Base-by-base conservation (phyloP, 2,797 vertebrate species). In the Tympanoctomys barrerae region DNA sequence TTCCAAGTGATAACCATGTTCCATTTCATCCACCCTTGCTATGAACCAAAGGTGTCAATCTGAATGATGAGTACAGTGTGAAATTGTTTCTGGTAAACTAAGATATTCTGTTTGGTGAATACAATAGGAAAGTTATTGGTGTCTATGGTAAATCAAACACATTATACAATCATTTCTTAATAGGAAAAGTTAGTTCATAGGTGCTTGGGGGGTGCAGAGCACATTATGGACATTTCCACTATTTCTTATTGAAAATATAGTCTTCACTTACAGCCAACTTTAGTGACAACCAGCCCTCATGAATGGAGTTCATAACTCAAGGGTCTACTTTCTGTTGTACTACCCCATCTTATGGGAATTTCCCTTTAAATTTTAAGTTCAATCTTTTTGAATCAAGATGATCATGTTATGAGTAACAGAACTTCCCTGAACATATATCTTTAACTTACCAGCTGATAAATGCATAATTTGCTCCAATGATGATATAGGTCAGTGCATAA, bases 401-500 rank as follows among this genome's bases (percentile, higher is more conserved):
- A 92, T 79, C 21, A 59, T 16, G 80, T 84, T 78, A 28, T n/a
- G 84, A 82, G 8, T 4, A 94, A 73, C 0, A 70, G 19, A 93
- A 71, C 19, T 49, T 61, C 33, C 52, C 86, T 28, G 7, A 95
- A 73, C 7, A 95, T 93, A 80, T 88, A 59, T 62, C 80, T 39
- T 75, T 66, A 92, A 98, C 99, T 99, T 98, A 99, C 99, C 99
- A 99, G 97, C 92, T 99, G 97, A 99, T 96, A 13, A 99, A 98
- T 97, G 98, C 98, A 95, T 99, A 99, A 98, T 99, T 98, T 91
- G 98, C 80, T 95, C 99, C 98, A 88, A 99, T 98, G 46, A 99
- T 64, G 87, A 99, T 94, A 98, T 99, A 97, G 95, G 98, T 98
- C 85, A 99, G 98, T 66, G 99, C 99, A 0, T 99, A 99, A 98